These are phyloP conservation scores for Notamacropus eugenii DNA, from an alignment of 2,797 vertebrate genomes.

Conservation along the genomic window DNA sequence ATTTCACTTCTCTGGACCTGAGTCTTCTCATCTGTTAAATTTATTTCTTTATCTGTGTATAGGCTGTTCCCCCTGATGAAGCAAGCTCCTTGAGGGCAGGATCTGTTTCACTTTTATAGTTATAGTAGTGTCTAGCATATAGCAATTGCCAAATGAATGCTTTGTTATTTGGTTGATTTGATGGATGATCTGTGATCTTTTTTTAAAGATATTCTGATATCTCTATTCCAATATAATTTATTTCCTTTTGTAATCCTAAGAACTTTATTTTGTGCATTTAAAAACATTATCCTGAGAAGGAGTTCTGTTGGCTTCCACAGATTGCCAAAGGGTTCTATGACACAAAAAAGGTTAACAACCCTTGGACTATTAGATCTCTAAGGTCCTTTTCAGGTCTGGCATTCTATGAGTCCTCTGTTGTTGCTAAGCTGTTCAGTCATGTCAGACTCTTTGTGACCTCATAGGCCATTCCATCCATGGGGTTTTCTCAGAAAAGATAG, in stretches of 20 bases:
- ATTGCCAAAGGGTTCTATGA: not conserved
- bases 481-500: no score
- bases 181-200: not conserved
- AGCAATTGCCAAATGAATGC: not conserved
- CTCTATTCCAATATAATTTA: not conserved
- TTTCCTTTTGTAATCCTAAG: not conserved
- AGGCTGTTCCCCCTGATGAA: not conserved
- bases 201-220: not conserved
- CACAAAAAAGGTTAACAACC: not conserved
- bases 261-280: not conserved
- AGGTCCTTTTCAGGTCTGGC: no score
- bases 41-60: not conserved
- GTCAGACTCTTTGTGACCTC: no score
- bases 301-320: not conserved
- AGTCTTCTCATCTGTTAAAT: not conserved
- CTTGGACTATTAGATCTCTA: no score
- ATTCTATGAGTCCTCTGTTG: no score
- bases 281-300: not conserved
- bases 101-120: not conserved
- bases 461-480: no score
- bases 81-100: not conserved
- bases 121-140: not conserved
- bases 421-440: no score
- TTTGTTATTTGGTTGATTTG: not conserved
- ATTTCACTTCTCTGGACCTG: not conserved